Percentiles rank a stretch among this genome's conserved stretches.
phyloP scores from a whole-genome alignment of 2,797 vertebrate genomes.

The Alca torda region DNA sequence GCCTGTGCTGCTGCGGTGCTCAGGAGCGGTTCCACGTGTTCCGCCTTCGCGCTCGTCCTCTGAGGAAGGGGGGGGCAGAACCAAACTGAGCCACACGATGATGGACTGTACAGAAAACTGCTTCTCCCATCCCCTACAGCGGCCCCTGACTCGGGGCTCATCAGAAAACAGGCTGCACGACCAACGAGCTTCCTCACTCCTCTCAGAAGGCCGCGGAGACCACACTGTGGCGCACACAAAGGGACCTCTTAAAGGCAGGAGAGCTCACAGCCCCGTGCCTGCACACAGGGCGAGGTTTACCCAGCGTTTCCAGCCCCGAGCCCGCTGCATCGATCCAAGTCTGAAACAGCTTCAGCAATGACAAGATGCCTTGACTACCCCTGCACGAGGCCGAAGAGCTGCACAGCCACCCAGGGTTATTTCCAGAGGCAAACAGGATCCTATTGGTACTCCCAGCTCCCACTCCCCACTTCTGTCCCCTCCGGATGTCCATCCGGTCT shows the following conservation, averaged over 20 bases:
- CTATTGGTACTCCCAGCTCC: neutral
- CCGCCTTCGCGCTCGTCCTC: neutral
- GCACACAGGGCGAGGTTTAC: neutral
- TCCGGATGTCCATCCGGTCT: neutral
- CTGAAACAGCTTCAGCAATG: neutral
- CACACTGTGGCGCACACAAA: neutral
- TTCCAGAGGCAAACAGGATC: neutral
- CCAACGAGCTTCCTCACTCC: neutral
- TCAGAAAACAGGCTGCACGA: neutral
- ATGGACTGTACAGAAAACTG: neutral
- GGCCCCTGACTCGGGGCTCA: neutral
- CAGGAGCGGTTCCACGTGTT: neutral
- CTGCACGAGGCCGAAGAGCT: neutral
- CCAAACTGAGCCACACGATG: neutral
- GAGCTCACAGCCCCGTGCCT: neutral
- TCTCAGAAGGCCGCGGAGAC: neutral
- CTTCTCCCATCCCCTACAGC: neutral
- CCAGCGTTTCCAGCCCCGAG: neutral
- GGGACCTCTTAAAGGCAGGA: neutral
- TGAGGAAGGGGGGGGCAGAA: neutral
- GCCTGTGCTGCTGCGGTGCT: neutral
- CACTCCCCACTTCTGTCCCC: too few species aligned
- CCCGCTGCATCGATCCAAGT: neutral
- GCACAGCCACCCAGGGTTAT: neutral
- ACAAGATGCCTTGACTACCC: neutral